These are phyloP conservation scores for Alexandromys fortis DNA, from an alignment of 2,113 vertebrate genomes.

Conservation along the genomic window DNA sequence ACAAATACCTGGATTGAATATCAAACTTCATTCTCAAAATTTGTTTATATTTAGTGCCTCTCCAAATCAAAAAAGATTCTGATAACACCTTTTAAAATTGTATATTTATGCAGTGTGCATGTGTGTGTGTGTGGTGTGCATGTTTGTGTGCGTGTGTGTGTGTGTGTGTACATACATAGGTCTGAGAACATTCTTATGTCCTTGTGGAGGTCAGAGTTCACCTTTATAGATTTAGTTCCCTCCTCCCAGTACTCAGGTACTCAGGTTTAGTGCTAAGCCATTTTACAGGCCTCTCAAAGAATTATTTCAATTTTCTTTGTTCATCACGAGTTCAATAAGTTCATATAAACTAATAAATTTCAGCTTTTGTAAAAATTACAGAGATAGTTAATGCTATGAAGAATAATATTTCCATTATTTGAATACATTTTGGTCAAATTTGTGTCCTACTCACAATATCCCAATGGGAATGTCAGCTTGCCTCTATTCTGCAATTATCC, in stretches of 20 bases:
- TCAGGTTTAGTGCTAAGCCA: background rate
- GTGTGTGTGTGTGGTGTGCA: background rate
- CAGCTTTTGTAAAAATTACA: background rate
- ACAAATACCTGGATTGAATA: background rate
- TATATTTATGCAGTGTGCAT: background rate
- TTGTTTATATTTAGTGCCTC: background rate
- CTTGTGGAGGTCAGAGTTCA: background rate
- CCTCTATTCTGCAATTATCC: background rate
- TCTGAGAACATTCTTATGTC: background rate
- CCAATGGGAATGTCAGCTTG: background rate
- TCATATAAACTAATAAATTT: background rate
- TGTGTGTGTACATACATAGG: background rate
- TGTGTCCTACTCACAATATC: background rate
- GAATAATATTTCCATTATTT: background rate
- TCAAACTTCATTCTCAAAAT: background rate
- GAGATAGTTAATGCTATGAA: background rate
- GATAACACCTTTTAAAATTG: conserved; percentile 3
- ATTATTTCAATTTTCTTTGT: conserved; percentile 3
- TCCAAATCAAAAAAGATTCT: background rate
- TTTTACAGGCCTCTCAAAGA: background rate
- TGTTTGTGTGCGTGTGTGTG: background rate
- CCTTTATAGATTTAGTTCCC: background rate
- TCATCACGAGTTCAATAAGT: background rate
- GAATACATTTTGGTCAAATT: background rate
- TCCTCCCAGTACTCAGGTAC: too few species aligned